These are phyloP conservation scores for Poeciliopsis turneri DNA, from an alignment of 2,797 vertebrate genomes.

Conservation along the genomic window DNA sequence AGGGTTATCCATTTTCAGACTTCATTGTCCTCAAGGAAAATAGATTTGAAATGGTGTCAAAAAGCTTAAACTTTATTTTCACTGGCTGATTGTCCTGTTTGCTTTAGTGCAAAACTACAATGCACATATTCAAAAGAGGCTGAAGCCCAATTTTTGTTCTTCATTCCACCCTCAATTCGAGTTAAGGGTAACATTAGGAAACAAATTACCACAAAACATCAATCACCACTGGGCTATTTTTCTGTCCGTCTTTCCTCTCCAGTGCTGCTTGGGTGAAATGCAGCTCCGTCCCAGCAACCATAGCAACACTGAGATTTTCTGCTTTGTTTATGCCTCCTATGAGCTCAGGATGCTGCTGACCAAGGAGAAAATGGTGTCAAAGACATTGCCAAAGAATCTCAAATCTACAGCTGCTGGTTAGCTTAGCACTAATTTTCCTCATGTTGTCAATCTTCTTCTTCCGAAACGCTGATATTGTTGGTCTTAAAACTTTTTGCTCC, in stretches of 20 bases:
- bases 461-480: background rate
- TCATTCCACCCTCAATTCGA: background rate
- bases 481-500: background rate
- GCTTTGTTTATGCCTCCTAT: background rate
- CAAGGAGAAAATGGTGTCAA: background rate
- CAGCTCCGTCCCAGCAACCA: background rate
- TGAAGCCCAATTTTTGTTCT: background rate
- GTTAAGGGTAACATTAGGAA: background rate
- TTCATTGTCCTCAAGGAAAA: background rate
- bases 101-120: background rate
- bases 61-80: background rate
- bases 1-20: background rate
- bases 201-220: background rate
- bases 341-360: background rate
- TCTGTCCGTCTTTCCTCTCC: background rate
- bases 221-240: background rate
- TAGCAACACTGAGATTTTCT: background rate
- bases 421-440: background rate
- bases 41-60: background rate
- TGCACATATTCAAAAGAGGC: background rate
- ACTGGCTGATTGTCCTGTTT: background rate
- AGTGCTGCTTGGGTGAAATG: background rate
- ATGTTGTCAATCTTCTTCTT: background rate
- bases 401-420: background rate
- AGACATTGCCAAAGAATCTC: background rate